Base-by-base conservation (phyloP, 1,140 invertebrate species). In the Adoxophyes honmai region DNA sequence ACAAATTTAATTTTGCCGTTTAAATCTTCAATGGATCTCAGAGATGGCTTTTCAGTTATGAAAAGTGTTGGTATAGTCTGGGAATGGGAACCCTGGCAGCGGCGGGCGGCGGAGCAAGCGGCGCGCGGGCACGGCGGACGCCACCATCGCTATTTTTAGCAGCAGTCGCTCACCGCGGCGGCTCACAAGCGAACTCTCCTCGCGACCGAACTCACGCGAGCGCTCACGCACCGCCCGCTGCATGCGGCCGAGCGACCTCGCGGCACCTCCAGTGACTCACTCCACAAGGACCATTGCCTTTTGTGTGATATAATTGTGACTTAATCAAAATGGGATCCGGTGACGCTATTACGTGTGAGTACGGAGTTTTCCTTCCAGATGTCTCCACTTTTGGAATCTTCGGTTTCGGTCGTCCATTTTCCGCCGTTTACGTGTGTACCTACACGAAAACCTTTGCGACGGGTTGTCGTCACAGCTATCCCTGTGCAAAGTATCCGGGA, bases 111-210 rank as follows among this genome's bases (percentile, higher is more conserved):
- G 65, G 59, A 61, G 52, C 33, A 55, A 48, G 64, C 11, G 11
- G 51, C 35, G 34, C 38, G 64, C 55, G 34, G 52, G 66, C 52
- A 53, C 18, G 57, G 39, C 36, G 53, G 59, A 57, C 62, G 66
- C 54, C 59, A 62, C 68, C 59, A 66, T 68, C 42, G 72, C 81
- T 84, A 84, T 78, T 70, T 78, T 75, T 84, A 84, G 78, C 65
- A 60, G 57, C 66, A 52, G 70, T 75, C 57, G 53, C 63, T 65
- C 60, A 72, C 64, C 66, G 66, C 56, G 57, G 59, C 51, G 59
- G 68, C 64, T 75, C 81, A 82, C 63, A 73, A 77, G 70, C 73
- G 58, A 54, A 60, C 58, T 68, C 66, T 62, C 62, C 65, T 56
- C 65, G 48, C 68, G 34, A 62, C 65, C 66, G 74, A 61, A 70